Percentiles rank a stretch among this genome's conserved stretches.
These are phyloP conservation scores for Lutraria lutraria DNA, from an alignment of 2,888 invertebrate species.

Conservation along the genomic window DNA sequence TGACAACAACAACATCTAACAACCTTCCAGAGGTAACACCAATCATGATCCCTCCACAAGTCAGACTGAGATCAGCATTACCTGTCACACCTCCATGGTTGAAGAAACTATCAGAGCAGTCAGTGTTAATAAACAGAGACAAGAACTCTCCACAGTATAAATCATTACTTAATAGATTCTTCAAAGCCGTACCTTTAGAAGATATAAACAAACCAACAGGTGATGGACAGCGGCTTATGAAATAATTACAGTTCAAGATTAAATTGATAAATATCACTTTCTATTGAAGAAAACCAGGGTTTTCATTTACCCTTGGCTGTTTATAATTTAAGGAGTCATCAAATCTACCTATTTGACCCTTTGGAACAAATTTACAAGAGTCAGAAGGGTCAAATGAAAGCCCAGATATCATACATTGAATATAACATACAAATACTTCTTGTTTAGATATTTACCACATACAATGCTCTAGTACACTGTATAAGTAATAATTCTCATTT, in stretches of 20 bases:
- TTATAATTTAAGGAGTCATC: no score
- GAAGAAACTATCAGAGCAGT: slow-evolving; percentile 25
- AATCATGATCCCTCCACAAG: not conserved
- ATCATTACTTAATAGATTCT: slow-evolving; percentile 32
- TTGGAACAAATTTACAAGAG: no score
- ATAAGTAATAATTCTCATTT: no score
- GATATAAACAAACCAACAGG: not conserved
- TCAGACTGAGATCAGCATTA: not conserved
- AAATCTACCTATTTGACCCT: no score
- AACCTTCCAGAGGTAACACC: not conserved
- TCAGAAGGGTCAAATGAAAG: no score
- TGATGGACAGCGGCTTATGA: not conserved
- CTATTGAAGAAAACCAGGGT: not conserved
- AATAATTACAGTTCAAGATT: not conserved
- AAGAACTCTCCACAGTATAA: slow-evolving; percentile 4
- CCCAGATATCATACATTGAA: no score
- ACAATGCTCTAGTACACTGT: no score
- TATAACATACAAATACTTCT: no score
- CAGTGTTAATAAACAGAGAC: not conserved
- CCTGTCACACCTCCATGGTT: slow-evolving; percentile 41
- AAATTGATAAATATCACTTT: not conserved
- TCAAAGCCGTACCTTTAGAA: slow-evolving; percentile 17
- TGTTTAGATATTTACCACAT: no score
- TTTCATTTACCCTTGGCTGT: no score
- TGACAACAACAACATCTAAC: not conserved